These are phyloP conservation scores for Hymenopus coronatus DNA, from an alignment of 2,888 invertebrate species.

Conservation along the genomic window DNA sequence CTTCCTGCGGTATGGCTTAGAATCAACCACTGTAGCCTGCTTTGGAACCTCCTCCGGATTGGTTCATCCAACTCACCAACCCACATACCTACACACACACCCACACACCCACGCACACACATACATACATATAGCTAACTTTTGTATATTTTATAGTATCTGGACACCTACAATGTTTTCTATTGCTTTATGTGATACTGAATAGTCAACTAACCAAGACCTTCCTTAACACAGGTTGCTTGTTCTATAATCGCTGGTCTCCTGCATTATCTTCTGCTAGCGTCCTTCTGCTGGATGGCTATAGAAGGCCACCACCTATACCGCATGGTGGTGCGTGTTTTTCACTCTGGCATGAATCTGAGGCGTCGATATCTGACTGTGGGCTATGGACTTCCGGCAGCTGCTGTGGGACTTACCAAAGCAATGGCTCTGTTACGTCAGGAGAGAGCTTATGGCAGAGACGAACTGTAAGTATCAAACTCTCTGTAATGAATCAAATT, in stretches of 20 bases:
- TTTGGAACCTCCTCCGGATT: no score
- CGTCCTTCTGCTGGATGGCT: slow-evolving; percentile 53
- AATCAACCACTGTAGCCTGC: no score
- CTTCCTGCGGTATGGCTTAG: no score
- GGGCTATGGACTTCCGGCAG: slow-evolving; percentile 45
- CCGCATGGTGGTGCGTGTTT: slow-evolving; percentile 50
- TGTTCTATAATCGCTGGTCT: slow-evolving; percentile 48
- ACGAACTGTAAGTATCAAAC: slow-evolving; percentile 35
- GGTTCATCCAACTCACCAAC: no score
- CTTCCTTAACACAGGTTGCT: slow-evolving; percentile 26
- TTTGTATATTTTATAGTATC: no score
- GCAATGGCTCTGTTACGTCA: slow-evolving; percentile 23
- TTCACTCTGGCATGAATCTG: slow-evolving; percentile 47
- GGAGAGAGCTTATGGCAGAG: slow-evolving; percentile 35
- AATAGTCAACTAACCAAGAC: not conserved
- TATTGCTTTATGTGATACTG: no score
- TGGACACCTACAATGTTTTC: no score
- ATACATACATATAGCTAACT: no score
- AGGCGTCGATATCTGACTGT: slow-evolving; percentile 46
- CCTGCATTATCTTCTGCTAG: slow-evolving; percentile 50
- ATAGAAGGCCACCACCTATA: slow-evolving; percentile 53
- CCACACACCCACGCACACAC: no score
- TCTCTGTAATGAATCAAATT: not conserved
- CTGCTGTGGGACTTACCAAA: slow-evolving; percentile 32
- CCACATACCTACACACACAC: no score